Evolutionary conservation across 2,888 invertebrate genomes (phyloP), one percentile per base, ranked within the genome.

Genomic region (Chymomyza amoena): DNA sequence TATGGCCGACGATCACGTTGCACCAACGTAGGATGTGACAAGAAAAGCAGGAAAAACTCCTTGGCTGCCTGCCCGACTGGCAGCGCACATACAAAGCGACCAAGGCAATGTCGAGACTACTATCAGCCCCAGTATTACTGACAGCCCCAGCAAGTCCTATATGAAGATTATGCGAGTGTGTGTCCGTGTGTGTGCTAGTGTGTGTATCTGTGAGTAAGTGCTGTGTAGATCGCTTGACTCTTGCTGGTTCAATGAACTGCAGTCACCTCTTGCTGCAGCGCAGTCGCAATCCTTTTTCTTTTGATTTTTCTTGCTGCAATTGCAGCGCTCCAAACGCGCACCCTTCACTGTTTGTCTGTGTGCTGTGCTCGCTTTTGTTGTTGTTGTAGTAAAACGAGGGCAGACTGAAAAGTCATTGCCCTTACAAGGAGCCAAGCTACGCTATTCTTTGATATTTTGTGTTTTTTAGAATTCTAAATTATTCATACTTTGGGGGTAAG

Each of bases 11-110:
- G 78, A 72, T 67, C 77, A 70, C 68, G 69, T 52, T 65, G 80
- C 62, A 61, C 28, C 20, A 57, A 57, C 15, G 86, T 81, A 86
- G 83, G 83, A 84, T 80, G 84, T 80, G 71, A 84, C 87, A 87
- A 83, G 87, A 84, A 84, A 84, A 84, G 84, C 84, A 84, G 84
- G 84, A 84, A 84, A 84, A 84, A 83, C 84, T 84, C 84, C 84
- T 84, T 87, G 81, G 78, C 79, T 75, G 63, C 59, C 69, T 54
- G 54, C 54, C 54, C 39, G 39, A 45, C 39, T 13, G 39, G 13
- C 39, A 45, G 39, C 39, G 39, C 39, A 45, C 13, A 45, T 45
- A 45, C 39, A 45, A 13, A 45, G 39, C 39, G 39, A 45, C 39
- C 39, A 45, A 45, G 39, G 39, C 39, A 45, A 6, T 45, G 39